Base-by-base conservation (phyloP, 2,888 invertebrate species). In the Nymphalis urticae region DNA sequence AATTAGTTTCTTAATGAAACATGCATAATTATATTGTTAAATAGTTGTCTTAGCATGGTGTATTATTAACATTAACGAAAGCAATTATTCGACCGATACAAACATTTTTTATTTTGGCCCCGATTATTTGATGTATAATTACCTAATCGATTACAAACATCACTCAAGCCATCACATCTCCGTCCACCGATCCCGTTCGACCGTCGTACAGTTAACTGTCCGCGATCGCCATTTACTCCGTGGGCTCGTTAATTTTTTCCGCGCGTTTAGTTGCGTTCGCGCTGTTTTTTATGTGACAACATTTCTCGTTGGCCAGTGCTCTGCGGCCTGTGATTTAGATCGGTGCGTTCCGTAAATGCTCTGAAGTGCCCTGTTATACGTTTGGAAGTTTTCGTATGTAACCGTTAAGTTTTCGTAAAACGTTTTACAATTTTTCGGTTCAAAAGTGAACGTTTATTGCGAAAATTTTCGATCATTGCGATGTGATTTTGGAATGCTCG, bases 131-230 rank as follows among this genome's bases (percentile, higher is more conserved):
- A 27, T 4, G 27, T 4, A 13, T 19, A 42, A 36, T 36, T 19
- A 58, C 19, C 58, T 42, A 58, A 42, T 58, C 19, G 58, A 42
- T 16, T 42, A 42, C 36, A 58, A 58, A 21, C 58, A 58, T 58
- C 58, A 58, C 58, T 58, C 58, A 13, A 24, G n/a, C 16, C 67
- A 66, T 62, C 62, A 50, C 67, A 24, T 24, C 19, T 48, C 24
- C 48, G 16, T 62, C 66, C 59, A 51, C 13, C 60, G 61, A 51
- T 60, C 51, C 64, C 67, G 81, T 80, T 80, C 79, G 80, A 81
- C 83, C 85, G 85, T 84, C 85, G 84, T 85, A 82, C 82, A 75
- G 85, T 83, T 84, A 81, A 80, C 82, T 80, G 84, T 72, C 75
- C 82, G 82, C 80, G 76, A 80, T 84, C 75, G 75, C 74, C 73